phyloP scores from a whole-genome alignment of 2,113 vertebrate genomes.

The Chrysochloris asiatica region DNA sequence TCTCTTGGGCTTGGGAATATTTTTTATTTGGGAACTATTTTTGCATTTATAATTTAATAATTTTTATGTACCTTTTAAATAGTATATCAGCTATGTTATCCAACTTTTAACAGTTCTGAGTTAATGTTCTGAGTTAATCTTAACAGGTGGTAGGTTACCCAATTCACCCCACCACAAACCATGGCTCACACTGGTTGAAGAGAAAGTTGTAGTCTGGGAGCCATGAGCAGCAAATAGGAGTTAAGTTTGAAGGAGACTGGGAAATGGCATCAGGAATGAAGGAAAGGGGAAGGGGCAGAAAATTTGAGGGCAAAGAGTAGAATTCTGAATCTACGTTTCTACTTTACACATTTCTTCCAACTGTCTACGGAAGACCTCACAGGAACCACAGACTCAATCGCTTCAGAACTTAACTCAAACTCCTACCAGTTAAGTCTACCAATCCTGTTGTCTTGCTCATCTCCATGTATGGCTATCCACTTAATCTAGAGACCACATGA shows the following conservation, averaged over 20 bases:
- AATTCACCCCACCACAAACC: neutral
- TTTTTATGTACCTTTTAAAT: neutral
- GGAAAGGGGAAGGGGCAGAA: neutral
- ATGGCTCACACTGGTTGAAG: neutral
- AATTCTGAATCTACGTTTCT: neutral
- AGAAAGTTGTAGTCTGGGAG: neutral
- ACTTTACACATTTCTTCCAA: neutral
- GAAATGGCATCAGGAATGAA: neutral
- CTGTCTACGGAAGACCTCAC: neutral
- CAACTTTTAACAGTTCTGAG: neutral
- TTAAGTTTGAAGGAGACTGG: neutral
- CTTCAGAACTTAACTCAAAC: neutral
- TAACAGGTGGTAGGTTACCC: neutral
- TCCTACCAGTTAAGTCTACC: neutral
- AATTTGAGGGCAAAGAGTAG: neutral
- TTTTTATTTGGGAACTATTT: neutral
- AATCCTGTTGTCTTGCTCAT: neutral
- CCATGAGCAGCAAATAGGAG: neutral
- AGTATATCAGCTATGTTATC: neutral
- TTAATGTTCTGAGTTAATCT: conserved; percentile 9
- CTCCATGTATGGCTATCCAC: neutral
- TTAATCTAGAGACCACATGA: neutral
- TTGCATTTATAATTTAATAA: neutral
- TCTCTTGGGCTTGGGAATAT: neutral
- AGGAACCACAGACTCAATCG: neutral